phyloP scores from a whole-genome alignment of 2,797 vertebrate genomes.

The Gymnodraco acuticeps region DNA sequence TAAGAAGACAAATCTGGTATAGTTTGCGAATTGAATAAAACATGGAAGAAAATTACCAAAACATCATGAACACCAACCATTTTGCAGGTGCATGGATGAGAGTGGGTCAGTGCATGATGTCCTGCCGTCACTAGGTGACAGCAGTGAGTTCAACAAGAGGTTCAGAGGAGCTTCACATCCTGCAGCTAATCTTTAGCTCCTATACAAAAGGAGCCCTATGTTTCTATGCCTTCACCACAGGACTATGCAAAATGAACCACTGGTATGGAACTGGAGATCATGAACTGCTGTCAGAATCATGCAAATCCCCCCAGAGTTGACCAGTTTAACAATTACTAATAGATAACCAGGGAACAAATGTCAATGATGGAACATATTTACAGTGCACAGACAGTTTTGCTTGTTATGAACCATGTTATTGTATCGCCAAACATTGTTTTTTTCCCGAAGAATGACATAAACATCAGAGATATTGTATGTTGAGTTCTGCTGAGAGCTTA shows the following conservation, averaged over 20 bases:
- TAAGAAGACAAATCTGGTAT: background rate
- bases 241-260: constrained; percentile 61
- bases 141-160: constrained; percentile 67
- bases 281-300: constrained; percentile 53
- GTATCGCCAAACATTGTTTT: background rate
- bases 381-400: constrained; percentile 36
- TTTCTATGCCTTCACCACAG: constrained; percentile 13
- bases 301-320: constrained; percentile 72
- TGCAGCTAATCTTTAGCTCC: constrained; percentile 8
- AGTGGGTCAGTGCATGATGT: background rate
- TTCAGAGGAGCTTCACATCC: constrained; percentile 14
- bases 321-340: constrained; percentile 58
- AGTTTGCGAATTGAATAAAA: background rate
- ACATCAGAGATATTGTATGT: background rate
- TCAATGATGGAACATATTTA: constrained; percentile 37
- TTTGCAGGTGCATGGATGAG: background rate
- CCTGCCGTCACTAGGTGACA: constrained; percentile 72
- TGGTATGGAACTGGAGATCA: constrained; percentile 44
- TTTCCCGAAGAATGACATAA: background rate
- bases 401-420: constrained; percentile 11
- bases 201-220: constrained; percentile 58
- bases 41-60: background rate
- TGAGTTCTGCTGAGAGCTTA: background rate
- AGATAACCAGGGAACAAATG: constrained; percentile 64
- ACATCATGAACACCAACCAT: background rate